phyloP scores from a whole-genome alignment of 1,140 invertebrate genomes.

The Drosophila nikananu region DNA sequence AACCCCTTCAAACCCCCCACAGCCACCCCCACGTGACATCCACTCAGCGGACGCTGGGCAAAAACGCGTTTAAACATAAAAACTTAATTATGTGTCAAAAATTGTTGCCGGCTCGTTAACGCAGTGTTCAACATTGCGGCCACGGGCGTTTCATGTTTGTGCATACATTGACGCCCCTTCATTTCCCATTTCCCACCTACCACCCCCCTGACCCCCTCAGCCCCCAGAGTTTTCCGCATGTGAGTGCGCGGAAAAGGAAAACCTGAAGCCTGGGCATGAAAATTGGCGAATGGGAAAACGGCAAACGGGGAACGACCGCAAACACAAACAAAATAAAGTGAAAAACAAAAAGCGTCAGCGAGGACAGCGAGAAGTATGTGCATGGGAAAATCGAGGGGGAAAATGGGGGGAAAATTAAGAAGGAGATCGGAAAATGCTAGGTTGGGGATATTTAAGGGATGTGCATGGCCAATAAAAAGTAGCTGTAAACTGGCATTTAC shows the following conservation, averaged over 20 bases:
- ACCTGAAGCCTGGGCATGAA: conserved; percentile 20
- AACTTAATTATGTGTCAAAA: conserved; percentile 81
- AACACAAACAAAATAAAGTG: conserved; percentile 59
- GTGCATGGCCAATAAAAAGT: conserved; percentile 71
- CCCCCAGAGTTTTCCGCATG: conserved; percentile 1
- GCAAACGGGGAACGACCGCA: conserved; percentile 57
- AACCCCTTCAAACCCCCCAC: neutral
- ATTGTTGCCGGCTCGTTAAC: conserved; percentile 67
- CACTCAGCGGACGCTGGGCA: conserved; percentile 31
- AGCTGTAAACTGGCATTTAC: conserved; percentile 77
- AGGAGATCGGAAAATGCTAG: conserved; percentile 10
- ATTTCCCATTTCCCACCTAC: neutral
- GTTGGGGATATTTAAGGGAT: conserved; percentile 17
- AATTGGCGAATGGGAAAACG: conserved; percentile 47
- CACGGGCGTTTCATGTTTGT: conserved; percentile 71
- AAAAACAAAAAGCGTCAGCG: conserved; percentile 41
- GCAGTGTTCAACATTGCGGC: conserved; percentile 61
- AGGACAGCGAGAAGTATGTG: conserved; percentile 19
- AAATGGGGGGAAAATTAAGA: neutral
- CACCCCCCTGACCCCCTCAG: neutral
- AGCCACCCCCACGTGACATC: neutral
- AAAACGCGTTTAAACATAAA: conserved; percentile 68
- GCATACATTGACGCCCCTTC: conserved; percentile 47
- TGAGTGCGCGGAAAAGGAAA: conserved; percentile 6
- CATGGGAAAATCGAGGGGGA: conserved; percentile 1